Evolutionary conservation across 2,797 vertebrate genomes (phyloP).

Genomic region (Ceryle rudis): DNA sequence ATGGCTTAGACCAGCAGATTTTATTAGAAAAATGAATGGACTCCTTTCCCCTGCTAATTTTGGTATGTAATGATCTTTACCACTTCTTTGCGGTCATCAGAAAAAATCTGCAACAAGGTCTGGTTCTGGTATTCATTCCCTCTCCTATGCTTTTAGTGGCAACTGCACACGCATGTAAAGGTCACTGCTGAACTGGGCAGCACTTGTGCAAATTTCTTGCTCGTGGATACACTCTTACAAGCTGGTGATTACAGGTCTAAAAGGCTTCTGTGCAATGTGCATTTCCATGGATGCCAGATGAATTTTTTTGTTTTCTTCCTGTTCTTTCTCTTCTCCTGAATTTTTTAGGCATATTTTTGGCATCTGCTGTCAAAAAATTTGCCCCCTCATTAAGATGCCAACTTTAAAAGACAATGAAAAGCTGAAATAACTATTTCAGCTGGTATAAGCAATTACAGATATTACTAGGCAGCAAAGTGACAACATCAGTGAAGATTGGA

Average conservation of each 20-base stretch:
- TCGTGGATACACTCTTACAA: not conserved
- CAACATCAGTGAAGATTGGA: constrained; percentile 28
- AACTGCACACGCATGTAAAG: not conserved
- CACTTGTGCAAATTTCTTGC: not conserved
- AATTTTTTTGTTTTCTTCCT: not conserved
- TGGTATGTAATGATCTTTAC: not conserved
- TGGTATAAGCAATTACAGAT: constrained; percentile 42
- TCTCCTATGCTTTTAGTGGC: not conserved
- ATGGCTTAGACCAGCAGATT: not conserved
- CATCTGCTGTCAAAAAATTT: constrained; percentile 4
- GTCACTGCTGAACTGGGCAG: not conserved
- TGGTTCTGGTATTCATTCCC: not conserved
- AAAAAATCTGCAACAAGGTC: not conserved
- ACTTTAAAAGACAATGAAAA: constrained; percentile 32
- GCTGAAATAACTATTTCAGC: constrained; percentile 18
- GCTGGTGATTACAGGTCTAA: not conserved
- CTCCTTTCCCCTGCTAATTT: not conserved
- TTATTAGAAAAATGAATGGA: not conserved
- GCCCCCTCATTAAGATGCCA: not conserved
- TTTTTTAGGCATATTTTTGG: not conserved
- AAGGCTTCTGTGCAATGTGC: not conserved
- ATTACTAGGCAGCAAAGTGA: constrained; percentile 26
- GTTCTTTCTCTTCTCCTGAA: not conserved
- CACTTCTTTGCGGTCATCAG: not conserved
- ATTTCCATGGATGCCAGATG: not conserved